A percentile compares a stretch with the other conserved stretches of the same genome.
These are phyloP conservation scores for Empidonax traillii DNA, from an alignment of 2,113 vertebrate genomes.

Conservation along the genomic window DNA sequence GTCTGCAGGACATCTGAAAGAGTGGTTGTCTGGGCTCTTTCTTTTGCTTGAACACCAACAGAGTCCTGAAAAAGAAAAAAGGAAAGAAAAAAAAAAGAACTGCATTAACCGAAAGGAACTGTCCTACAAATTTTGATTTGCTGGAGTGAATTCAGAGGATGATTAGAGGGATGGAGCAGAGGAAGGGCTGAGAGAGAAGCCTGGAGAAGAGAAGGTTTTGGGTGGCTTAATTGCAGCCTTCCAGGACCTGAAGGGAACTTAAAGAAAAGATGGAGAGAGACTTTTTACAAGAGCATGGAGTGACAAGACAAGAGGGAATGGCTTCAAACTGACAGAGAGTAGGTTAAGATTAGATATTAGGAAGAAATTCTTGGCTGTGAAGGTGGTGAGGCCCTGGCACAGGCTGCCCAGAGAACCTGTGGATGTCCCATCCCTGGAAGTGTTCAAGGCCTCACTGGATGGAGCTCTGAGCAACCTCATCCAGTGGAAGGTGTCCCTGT, in stretches of 20 bases:
- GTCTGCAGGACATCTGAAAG: not conserved
- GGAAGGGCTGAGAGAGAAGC: not conserved
- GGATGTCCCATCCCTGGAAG: not conserved
- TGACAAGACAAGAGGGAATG: not conserved
- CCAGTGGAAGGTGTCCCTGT: not conserved
- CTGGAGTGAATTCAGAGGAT: not conserved
- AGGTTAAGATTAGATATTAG: not conserved
- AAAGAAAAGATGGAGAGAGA: not conserved
- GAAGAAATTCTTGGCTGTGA: not conserved
- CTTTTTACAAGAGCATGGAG: not conserved
- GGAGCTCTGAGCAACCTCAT: not conserved
- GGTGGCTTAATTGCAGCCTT: not conserved
- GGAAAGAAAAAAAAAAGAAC: not conserved
- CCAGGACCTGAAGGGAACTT: not conserved
- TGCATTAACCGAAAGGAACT: not conserved
- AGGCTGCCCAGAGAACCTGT: not conserved
- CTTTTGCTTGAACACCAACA: not conserved
- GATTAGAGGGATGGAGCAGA: not conserved
- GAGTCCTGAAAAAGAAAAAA: not conserved
- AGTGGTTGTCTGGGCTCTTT: no score
- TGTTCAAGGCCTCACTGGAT: not conserved
- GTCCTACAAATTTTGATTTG: not conserved
- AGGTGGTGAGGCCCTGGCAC: not conserved
- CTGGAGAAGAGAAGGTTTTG: not conserved
- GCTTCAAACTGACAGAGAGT: not conserved